Evolutionary conservation across 2,113 vertebrate species (phyloP), one percentile per base, ranked within the genome.

Genomic region (Pao palembangensis): DNA sequence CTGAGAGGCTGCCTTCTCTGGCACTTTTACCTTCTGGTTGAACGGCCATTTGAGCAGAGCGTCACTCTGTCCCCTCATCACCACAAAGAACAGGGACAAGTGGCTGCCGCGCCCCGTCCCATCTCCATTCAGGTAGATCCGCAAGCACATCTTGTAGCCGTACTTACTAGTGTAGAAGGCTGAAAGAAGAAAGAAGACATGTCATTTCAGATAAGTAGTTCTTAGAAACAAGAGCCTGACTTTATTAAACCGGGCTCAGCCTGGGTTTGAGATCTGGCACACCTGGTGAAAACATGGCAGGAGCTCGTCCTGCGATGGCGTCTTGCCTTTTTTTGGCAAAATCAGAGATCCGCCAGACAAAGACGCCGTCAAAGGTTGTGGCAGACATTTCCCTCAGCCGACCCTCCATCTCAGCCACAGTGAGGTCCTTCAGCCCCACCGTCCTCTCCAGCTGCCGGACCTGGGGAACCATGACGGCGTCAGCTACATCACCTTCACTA

Each of bases 261-360:
- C 34, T 38, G 34, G 34, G 34, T 38, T 38, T 6, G 28, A 38
- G 34, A 12, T 59, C 31, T n/a, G 17, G 15, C 14, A 5, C 11
- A 99, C 97, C 96, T 89, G 97, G 96, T 34, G 97, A 99, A 85
- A 98, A 99, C 93, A 98, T 95, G 21, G 97, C 97, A 0, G 96
- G 94, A 0, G 93, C 92, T 54, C 95, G 92, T 16, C 96, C 96
- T 0, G 93, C 90, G 3, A 96, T 91, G 0, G 97, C 97, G 0
- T 99, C 97, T 82, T 98, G 96, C 41, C 96, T 93, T 76, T 95
- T 98, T 66, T 95, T 89, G 75, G 92, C 90, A 16, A 98, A 94
- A 23, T 98, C 95, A 0, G 93, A 91, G 46, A 99, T 98, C 89
- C 96, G 96, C 97, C 96, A 99, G 76, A 99, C 67, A 55, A 98